Conservation (phyloP, 2,797 vertebrate genomes). For the Darevskia mixta region DNA sequence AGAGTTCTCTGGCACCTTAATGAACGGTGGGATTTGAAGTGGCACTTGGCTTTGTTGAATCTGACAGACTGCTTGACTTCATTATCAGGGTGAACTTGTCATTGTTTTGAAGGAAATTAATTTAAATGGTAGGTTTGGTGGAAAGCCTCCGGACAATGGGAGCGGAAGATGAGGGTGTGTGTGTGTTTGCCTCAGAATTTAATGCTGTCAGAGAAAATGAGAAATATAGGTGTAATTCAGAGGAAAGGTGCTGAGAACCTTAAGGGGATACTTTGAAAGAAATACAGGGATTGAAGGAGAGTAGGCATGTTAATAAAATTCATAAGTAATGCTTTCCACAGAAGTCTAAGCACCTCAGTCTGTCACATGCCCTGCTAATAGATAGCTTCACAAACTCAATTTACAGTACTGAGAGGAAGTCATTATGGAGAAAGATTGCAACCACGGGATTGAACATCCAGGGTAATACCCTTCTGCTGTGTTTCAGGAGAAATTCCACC, state of each 20-base stretch:
- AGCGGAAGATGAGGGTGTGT: not conserved
- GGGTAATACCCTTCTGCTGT: slow-evolving; percentile 1
- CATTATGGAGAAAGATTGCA: slow-evolving; percentile 39
- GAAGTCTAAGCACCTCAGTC: slow-evolving; percentile 19
- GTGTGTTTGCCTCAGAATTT: slow-evolving; percentile 25
- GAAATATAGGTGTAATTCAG: slow-evolving; percentile 39
- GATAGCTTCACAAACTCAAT: slow-evolving; percentile 34
- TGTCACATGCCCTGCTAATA: slow-evolving; percentile 42
- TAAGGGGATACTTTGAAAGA: slow-evolving; percentile 40
- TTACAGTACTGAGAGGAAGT: slow-evolving; percentile 38
- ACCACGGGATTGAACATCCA: slow-evolving; percentile 26
- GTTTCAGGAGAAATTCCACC: slow-evolving; percentile 29
- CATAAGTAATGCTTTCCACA: slow-evolving; percentile 38
- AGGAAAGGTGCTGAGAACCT: slow-evolving; percentile 27
- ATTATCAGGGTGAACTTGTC: slow-evolving; percentile 6
- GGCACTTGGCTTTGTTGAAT: slow-evolving; percentile 35
- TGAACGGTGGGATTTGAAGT: slow-evolving; percentile 29
- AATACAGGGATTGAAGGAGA: slow-evolving; percentile 35
- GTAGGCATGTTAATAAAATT: slow-evolving; percentile 42
- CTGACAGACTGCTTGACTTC: slow-evolving; percentile 22
- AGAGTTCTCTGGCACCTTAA: not conserved
- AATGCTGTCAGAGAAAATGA: slow-evolving; percentile 44
- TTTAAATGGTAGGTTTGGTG: slow-evolving; percentile 30
- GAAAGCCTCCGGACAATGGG: slow-evolving; percentile 18
- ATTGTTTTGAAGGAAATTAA: slow-evolving; percentile 47